Evolutionary conservation across 2,888 invertebrate species (phyloP), one percentile per base, ranked within the genome.

Genomic region (Epistrophe grossulariae): DNA sequence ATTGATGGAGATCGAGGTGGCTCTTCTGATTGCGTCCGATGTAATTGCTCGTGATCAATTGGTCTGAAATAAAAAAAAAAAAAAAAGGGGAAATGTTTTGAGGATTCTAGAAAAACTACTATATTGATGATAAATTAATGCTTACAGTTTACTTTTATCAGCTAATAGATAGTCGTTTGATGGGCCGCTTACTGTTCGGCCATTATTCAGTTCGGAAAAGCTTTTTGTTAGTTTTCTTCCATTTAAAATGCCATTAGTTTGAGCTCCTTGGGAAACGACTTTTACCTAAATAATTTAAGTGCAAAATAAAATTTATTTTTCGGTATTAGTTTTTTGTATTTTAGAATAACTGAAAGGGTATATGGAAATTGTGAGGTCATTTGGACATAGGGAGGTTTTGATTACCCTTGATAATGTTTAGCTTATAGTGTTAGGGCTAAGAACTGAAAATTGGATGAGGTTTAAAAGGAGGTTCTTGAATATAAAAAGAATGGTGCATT

Each of bases 181-280:
- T 55, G 78, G 84, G 55, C 64, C 90, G 88, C 88, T 91, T 7
- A 15, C 72, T 17, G 55, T 15, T 77, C 89, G 92, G 87, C 93
- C 93, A 81, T 93, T 94, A 10, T 95, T 95, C 57, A 96, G 96
- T 93, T 97, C 97, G 4, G 97, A 97, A 88, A 96, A 96, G 77
- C 97, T 97, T 93, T 97, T 97, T 55, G 96, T 96, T 84, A 97
- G 93, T 92, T 96, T 96, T 89, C 97, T 94, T n/a, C 95, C 95
- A 90, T 95, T 95, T 78, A 95, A 93, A 81, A 95, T 93, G 1
- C 97, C 97, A 93, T 98, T 98, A 4, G 97, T 98, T 93, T 98
- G 97, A 11, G 97, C 97, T 24, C 97, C 97, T 91, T 97, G 97
- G 13, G 97, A 97, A 59, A 97, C 97, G 95, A 97, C 97, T 92